Percentiles rank a stretch among this genome's conserved stretches.
Conservation (phyloP, 37 sponge, comb jelly and placozoan genomes). For the Lycopodina hypogea region DNA sequence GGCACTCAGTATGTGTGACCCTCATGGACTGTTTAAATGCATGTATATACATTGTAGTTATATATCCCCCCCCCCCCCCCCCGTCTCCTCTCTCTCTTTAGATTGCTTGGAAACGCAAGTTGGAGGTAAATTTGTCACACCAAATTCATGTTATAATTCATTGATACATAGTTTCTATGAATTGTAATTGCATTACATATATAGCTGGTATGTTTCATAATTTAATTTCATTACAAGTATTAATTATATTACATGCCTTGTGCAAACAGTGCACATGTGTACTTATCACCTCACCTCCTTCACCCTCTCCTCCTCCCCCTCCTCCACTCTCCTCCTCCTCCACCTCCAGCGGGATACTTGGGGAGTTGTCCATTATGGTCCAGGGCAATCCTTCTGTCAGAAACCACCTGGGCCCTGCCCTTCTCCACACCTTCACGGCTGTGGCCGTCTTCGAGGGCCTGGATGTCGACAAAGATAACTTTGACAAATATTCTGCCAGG, state of each 20-base stretch:
- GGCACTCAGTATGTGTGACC: conserved; percentile 2
- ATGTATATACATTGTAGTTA: background rate
- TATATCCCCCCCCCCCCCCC: background rate
- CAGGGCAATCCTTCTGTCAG: conserved; percentile 74
- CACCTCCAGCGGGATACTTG: conserved; percentile 49
- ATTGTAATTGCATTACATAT: no score
- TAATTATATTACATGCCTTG: no score
- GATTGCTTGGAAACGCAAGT: no score
- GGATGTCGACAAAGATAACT: conserved; percentile 90
- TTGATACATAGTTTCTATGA: no score
- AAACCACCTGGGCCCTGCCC: conserved; percentile 78
- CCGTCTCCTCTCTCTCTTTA: background rate
- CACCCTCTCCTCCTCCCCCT: background rate
- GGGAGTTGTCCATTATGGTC: conserved; percentile 69
- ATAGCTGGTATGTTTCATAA: no score
- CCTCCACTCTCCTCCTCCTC: background rate
- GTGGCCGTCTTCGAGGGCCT: conserved; percentile 84
- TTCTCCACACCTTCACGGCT: conserved; percentile 74
- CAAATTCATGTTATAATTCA: no score
- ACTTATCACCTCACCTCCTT: conserved; percentile 12
- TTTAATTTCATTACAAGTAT: no score
- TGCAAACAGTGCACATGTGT: no score
- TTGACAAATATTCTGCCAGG: conserved; percentile 85
- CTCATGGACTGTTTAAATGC: background rate
- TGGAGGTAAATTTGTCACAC: no score